Base-by-base conservation (phyloP, 92 coral and sea anemone genomes). In the Plumapathes pennacea region DNA sequence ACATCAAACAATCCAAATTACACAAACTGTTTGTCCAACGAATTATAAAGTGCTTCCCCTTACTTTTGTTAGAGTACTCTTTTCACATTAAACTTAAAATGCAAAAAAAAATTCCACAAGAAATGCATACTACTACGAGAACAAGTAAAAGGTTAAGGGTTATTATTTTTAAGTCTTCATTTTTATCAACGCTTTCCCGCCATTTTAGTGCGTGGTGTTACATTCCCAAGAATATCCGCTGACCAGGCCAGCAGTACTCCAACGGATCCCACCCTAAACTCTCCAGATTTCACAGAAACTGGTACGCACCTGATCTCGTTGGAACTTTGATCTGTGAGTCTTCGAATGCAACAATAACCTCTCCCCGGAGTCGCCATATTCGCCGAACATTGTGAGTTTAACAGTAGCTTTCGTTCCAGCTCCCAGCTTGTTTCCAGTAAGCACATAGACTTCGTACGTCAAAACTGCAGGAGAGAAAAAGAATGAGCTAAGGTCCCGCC, bases 361-460 rank as follows among this genome's bases (percentile, higher is more conserved):
- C 72, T 92, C 98, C 4, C 98, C 98, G 4, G 94, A 76, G 63
- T 47, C 77, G 45, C 98, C 98, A 17, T 75, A 78, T 55, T 88
- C 96, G 25, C 98, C 98, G 61, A 92, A 92, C 54, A 92, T 61
- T 25, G 98, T 88, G 17, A 85, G 48, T 61, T 80, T 92, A 0
- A 92, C 77, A 13, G 67, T 78, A 14, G 90, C 98, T 36, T 92
- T 85, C 45, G 96, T 89, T 11, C 96, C 96, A 53, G 98, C 98
- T 49, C 94, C 98, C 43, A 85, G 78, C 51, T 88, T 84, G 60
- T 92, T 89, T 3, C 98, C 98, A n/a, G 98, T 92, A 41, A 84
- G 61, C 14, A 92, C 72, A 24, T 92, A 92, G 33, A 92, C 86
- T 56, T 92, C 89, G 17, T 92, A 92, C 0, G 98, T 88, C 36